Base-by-base conservation (phyloP, 2,888 invertebrate genomes). In the Plebejus melissa region DNA sequence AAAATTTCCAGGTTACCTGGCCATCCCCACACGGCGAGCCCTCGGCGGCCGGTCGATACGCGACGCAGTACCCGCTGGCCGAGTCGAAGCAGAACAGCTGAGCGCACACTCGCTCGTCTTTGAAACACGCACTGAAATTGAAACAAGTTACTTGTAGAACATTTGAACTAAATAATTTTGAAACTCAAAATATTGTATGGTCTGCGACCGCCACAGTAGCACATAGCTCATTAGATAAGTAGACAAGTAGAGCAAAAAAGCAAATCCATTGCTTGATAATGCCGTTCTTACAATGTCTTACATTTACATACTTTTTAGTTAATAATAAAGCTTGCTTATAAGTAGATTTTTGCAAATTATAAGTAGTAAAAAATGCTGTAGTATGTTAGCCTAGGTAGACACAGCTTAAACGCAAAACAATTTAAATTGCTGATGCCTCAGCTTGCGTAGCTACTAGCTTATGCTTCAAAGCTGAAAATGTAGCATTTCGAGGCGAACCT, bases 61-160 rank as follows among this genome's bases (percentile, higher is more conserved):
- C 98, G 77, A 98, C 98, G 91, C 98, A 98, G 91, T 98, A 98
- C 41, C 98, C 98, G 81, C 98, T 98, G 78, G 97, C 97, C 60
- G 98, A 96, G 91, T 98, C 98, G 88, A 98, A 98, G 88, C 98
- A 98, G 94, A 98, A 98, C 80, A 98, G 94, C 92, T 98, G 98
- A 50, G 98, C 98, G 87, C 98, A 98, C 41, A 98, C 98, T 69
- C 98, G 95, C 90, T 98, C 98, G 87, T 98, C 98, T 95, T 98
- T 98, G 87, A 95, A 95, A 85, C 95, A 95, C 77, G 95, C 95
- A 79, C 98, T 97, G 94, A 80, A 80, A 50, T 13, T 32, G 28
- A 36, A 76, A 69, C 41, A 41, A 7, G 28, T 32, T 28, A 11
- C 28, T 65, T 32, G 28, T 65, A 28, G 28, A 28, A 9, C n/a